These are phyloP conservation scores for Tinea pellionella DNA, from an alignment of 2,888 invertebrate species.

Conservation along the genomic window DNA sequence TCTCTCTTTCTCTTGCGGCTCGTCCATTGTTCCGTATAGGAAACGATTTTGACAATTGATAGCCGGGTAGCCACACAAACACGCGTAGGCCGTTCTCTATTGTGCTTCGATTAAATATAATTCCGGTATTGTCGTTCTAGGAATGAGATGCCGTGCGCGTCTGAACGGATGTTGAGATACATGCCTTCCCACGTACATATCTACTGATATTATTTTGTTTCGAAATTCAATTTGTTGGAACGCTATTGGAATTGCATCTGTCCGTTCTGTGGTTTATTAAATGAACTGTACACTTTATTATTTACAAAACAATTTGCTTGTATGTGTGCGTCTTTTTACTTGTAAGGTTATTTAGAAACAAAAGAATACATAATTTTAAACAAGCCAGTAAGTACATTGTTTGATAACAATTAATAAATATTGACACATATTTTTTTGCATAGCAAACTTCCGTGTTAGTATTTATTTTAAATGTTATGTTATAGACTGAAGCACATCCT, in stretches of 20 bases:
- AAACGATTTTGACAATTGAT: conserved; percentile 43
- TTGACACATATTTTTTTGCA: too few relatives aligned
- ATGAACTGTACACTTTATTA: not conserved
- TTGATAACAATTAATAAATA: too few relatives aligned
- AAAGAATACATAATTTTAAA: not conserved
- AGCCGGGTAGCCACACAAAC: conserved; percentile 23
- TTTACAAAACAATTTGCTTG: not conserved
- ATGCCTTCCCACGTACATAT: conserved; percentile 11
- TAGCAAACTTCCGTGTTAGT: too few relatives aligned
- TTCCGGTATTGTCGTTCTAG: conserved; percentile 37
- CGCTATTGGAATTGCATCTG: conserved; percentile 1
- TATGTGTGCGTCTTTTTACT: not conserved
- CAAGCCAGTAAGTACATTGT: too few relatives aligned
- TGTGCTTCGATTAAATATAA: conserved; percentile 45
- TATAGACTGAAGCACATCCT: too few relatives aligned
- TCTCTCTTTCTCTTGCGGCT: conserved; percentile 25
- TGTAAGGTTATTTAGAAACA: not conserved
- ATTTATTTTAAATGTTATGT: too few relatives aligned
- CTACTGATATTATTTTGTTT: not conserved
- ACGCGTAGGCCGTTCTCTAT: conserved; percentile 47
- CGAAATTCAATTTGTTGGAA: conserved; percentile 9
- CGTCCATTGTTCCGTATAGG: conserved; percentile 40
- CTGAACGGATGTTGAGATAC: conserved; percentile 17
- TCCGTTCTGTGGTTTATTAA: not conserved
- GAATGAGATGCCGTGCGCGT: conserved; percentile 19